These are phyloP conservation scores for Oscheius sp. DNA, from an alignment of 2,888 invertebrate species.

Conservation along the genomic window DNA sequence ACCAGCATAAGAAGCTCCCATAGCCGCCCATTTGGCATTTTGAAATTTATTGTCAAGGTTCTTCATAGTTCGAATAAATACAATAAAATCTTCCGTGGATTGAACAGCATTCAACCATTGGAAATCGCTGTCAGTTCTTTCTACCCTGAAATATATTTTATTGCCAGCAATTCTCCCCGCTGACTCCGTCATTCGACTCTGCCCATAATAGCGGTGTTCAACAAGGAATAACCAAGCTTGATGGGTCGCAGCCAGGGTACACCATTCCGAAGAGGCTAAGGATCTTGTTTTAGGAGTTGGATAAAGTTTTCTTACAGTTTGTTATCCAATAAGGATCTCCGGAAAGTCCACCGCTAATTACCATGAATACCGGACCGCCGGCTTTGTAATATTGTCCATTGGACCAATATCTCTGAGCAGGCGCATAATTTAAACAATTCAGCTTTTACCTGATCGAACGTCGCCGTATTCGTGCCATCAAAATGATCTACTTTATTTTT, in stretches of 20 bases:
- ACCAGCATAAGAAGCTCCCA: slow-evolving; percentile 21
- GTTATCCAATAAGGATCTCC: slow-evolving; percentile 21
- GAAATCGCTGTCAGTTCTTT: slow-evolving; percentile 6
- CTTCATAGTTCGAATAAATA: slow-evolving; percentile 10
- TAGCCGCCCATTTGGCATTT: slow-evolving; percentile 11
- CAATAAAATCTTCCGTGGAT: slow-evolving; percentile 15
- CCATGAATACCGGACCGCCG: slow-evolving; percentile 14
- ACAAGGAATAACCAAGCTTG: slow-evolving; percentile 11
- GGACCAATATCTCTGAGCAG: slow-evolving; percentile 25
- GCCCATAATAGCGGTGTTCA: slow-evolving; percentile 23
- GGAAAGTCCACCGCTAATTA: slow-evolving; percentile 7
- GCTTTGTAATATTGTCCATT: slow-evolving; percentile 3
- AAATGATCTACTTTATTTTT: slow-evolving; percentile 4
- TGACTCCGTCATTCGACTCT: slow-evolving; percentile 7
- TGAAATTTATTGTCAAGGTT: background rate
- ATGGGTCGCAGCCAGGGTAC: slow-evolving; percentile 10
- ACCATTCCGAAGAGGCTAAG: slow-evolving; percentile 18
- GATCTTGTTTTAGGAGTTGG: background rate
- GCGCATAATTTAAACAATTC: background rate
- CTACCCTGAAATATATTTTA: background rate
- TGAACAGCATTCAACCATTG: slow-evolving; percentile 10
- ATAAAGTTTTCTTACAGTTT: slow-evolving; percentile 3
- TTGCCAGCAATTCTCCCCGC: background rate
- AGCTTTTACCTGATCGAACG: background rate
- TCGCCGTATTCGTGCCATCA: background rate